Evolutionary conservation across 2,888 invertebrate genomes (phyloP).

Genomic region (Pachydiplax longipennis): DNA sequence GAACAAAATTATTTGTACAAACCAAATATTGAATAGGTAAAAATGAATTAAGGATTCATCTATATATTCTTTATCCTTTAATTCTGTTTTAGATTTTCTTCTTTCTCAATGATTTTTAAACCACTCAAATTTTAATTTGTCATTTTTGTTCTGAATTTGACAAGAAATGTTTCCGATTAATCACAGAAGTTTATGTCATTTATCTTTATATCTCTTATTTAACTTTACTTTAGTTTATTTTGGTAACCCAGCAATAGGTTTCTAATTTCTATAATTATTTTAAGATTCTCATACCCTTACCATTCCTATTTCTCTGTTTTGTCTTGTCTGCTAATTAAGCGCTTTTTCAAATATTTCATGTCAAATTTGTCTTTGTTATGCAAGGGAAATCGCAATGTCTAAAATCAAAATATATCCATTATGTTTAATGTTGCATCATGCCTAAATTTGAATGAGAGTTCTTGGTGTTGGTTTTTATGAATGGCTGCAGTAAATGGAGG

Average conservation of each 20-base stretch:
- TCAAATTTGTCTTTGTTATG: slow-evolving; percentile 3
- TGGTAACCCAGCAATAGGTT: neutral
- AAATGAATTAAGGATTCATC: no score
- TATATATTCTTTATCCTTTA: no score
- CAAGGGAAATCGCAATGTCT: slow-evolving; percentile 5
- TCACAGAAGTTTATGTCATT: no score
- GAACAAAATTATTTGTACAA: no score
- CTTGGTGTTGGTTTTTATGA: slow-evolving; percentile 26
- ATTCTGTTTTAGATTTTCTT: no score
- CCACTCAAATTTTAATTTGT: neutral
- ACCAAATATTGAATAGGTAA: no score
- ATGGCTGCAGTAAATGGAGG: slow-evolving; percentile 20
- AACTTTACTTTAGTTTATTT: neutral
- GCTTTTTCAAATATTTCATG: slow-evolving; percentile 15
- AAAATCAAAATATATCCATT: neutral
- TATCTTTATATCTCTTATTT: no score
- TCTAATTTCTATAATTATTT: neutral
- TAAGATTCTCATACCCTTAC: neutral
- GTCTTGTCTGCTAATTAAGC: slow-evolving; percentile 23
- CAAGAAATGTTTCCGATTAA: neutral
- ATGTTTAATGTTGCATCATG: slow-evolving; percentile 34
- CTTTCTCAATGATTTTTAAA: no score
- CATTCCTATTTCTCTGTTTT: neutral
- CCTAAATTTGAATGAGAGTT: slow-evolving; percentile 39
- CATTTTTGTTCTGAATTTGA: neutral